phyloP scores from a whole-genome alignment of 2,113 vertebrate species.

The Pomatostomus ruficeps region DNA sequence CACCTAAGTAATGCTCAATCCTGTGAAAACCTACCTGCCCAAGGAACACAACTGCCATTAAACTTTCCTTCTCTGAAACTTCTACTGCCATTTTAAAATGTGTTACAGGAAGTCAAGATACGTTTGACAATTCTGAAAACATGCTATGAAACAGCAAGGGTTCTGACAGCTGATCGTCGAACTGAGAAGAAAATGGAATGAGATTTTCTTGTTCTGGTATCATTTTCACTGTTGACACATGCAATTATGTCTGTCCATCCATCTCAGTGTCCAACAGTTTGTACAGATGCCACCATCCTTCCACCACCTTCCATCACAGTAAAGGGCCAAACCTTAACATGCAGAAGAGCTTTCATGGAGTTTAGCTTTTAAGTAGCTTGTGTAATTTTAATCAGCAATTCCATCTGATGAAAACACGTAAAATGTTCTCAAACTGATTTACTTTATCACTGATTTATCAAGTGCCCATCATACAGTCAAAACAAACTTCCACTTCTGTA shows the following conservation, averaged over 20 bases:
- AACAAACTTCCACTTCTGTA: not conserved
- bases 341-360: not conserved
- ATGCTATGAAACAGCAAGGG: not conserved
- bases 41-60: not conserved
- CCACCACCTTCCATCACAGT: not conserved
- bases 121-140: not conserved
- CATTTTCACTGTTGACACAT: rapidly evolving
- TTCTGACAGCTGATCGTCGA: not conserved
- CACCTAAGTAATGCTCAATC: not conserved
- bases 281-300: not conserved
- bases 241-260: not conserved
- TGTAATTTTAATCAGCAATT: not conserved
- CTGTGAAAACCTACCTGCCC: not conserved
- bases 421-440: not conserved
- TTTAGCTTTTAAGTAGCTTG: not conserved
- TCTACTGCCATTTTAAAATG: not conserved
- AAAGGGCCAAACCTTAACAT: not conserved
- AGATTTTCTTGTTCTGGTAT: not conserved
- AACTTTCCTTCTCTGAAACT: not conserved
- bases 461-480: not conserved
- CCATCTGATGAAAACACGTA: not conserved
- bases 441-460: not conserved
- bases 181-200: not conserved
- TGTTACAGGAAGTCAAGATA: not conserved
- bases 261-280: not conserved